Base-by-base conservation (phyloP, 2,888 invertebrate species). In the Digitonthophagus gazella region DNA sequence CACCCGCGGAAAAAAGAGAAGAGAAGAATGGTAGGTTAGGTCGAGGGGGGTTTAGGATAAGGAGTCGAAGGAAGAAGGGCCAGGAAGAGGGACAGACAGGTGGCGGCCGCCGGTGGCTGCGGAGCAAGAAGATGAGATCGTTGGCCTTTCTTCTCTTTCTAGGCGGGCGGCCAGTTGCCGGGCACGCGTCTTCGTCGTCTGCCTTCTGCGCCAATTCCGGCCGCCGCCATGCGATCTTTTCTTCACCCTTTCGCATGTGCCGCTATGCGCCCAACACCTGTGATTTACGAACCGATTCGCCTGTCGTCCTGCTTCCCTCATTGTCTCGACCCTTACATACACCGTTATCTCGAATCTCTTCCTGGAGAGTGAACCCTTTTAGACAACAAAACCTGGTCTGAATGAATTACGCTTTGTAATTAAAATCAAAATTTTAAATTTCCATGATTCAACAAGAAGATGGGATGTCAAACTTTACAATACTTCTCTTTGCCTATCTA, bases 211-310 rank as follows among this genome's bases (percentile, higher is more conserved):
- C 20, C 20, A 18, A 61, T 61, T 61, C 19, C 61, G n/a, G 61
- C 61, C 18, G 61, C 61, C 18, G 8, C 19, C 61, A 61, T 61
- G 61, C 61, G 14, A 61, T 61, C 20, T 44, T 44, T 44, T 44
- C 28, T 61, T 61, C 61, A 61, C 61, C 61, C 61, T 61, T 61
- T 20, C 61, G 61, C 61, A 11, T 61, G 61, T 61, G 18, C 18
- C 19, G 19, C 18, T 58, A 5, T 8, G 58, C 61, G 61, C 61
- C 61, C 18, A 61, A 61, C 61, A 61, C 61, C 61, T 61, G 61
- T 61, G 61, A 61, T 61, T 61, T 61, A 61, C 61, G 61, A 61
- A 44, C 28, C 28, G 28, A 44, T 44, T 44, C 28, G 28, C 28
- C 8, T 44, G 3, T 8, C 28, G 28, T 44, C 11, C 28, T 5